These are phyloP conservation scores for Petrocephalus sullivani DNA, from an alignment of 2,797 vertebrate genomes.

Conservation along the genomic window DNA sequence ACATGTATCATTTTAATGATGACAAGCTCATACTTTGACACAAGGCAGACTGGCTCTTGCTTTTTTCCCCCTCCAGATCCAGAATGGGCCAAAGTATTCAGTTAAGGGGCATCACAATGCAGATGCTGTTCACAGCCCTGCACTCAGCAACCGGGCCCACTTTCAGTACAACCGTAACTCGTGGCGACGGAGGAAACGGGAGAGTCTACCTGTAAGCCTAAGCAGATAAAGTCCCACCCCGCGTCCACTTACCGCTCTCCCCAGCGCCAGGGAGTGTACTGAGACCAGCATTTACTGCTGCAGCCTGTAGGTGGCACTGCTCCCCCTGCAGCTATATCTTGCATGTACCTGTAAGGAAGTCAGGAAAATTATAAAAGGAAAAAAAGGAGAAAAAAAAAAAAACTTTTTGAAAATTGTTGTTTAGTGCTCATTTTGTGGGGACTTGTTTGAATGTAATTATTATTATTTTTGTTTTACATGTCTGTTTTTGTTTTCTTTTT, in stretches of 20 bases:
- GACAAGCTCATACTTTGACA: background rate
- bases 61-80: conserved; percentile 50
- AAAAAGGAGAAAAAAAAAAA: conserved; percentile 30
- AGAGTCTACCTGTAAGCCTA: conserved; percentile 73
- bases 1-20: background rate
- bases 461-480: conserved; percentile 30
- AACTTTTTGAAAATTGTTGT: conserved; percentile 41
- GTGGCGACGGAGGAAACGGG: conserved; percentile 78
- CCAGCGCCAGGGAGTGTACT: conserved; percentile 38
- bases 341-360: conserved; percentile 67
- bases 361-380: conserved; percentile 20
- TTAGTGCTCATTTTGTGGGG: conserved; percentile 62
- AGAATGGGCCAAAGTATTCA: conserved; percentile 66
- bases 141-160: conserved; percentile 67
- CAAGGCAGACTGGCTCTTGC: background rate
- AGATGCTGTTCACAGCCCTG: conserved; percentile 50
- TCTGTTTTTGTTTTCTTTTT: conserved; percentile 30
- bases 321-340: conserved; percentile 56
- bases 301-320: conserved; percentile 49
- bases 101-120: conserved; percentile 61
- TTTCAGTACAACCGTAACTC: conserved; percentile 77
- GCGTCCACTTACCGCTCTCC: conserved; percentile 14
- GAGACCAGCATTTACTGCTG: conserved; percentile 57
- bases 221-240: conserved; percentile 63
- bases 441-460: conserved; percentile 53